Evolutionary conservation across 1,140 invertebrate genomes (phyloP).

Genomic region (Cephus cinctus): DNA sequence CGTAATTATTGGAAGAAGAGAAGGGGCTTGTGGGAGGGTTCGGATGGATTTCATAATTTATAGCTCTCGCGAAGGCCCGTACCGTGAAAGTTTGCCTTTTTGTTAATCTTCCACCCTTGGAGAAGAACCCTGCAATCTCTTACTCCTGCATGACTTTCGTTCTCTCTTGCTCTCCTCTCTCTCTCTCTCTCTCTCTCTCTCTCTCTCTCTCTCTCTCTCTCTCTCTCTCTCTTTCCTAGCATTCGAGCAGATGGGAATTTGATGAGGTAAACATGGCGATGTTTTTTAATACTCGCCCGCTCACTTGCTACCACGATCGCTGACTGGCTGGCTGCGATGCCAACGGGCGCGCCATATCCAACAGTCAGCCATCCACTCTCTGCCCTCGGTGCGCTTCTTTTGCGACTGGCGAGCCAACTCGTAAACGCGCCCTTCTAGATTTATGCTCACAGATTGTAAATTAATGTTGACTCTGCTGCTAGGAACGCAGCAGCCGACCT

Average conservation of each 20-base stretch:
- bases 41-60: slow-evolving; percentile 39
- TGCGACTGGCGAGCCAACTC: slow-evolving; percentile 7
- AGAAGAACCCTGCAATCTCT: no score
- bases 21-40: slow-evolving; percentile 10
- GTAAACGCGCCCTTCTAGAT: slow-evolving; percentile 20
- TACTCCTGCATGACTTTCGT: not conserved
- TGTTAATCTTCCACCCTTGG: slow-evolving; percentile 34
- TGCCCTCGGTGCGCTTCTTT: slow-evolving; percentile 4
- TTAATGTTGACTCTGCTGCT: slow-evolving; percentile 25
- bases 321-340: no score
- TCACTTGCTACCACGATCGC: no score
- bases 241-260: slow-evolving; percentile 27
- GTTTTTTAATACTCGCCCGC: slow-evolving; percentile 13
- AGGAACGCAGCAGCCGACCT: no score
- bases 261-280: slow-evolving; percentile 33
- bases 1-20: slow-evolving; percentile 16
- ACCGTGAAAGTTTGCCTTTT: slow-evolving; percentile 20
- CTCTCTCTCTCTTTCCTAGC: not conserved
- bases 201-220: not conserved
- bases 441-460: slow-evolving; percentile 32
- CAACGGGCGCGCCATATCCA: slow-evolving; percentile 4
- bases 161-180: not conserved
- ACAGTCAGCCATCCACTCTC: not conserved
- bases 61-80: slow-evolving; percentile 17
- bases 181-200: not conserved